Base-by-base conservation (phyloP, 2,888 invertebrate genomes). In the Diploptera punctata region DNA sequence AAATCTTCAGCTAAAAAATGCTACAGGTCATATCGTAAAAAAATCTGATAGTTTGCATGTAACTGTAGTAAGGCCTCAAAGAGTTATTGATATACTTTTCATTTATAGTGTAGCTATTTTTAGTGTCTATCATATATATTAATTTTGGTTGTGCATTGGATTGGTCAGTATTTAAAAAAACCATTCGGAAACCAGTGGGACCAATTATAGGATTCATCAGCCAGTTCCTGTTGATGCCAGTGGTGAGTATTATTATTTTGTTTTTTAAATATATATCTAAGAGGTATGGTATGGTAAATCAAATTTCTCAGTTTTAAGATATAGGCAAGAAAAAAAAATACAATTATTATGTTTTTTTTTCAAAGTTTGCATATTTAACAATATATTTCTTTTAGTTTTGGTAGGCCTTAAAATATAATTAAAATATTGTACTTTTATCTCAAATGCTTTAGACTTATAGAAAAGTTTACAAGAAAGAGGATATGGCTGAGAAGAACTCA, bases 111-210 rank as follows among this genome's bases (percentile, higher is more conserved):
- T 96, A 4, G 91, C 91, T 1, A 83, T 89, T n/a, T 60, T 86
- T 96, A 62, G 91, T 93, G 49, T 91, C 93, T 0, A 84, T 96
- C 65, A 89, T 95, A 77, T 96, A 94, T 80, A 91, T 97, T 70
- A 96, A 96, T 84, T 96, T 96, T 83, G 96, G 97, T 0, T 95
- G 95, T 80, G 94, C 95, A 0, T 86, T 96, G 81, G 92, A 95
- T 80, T 88, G 93, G 88, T 83, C 86, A 0, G 87, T 90, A 0
- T 87, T 95, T 18, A 87, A 87, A 76, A 83, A 85, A 1, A 91
- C 90, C 19, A 76, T 94, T 1, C 88, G 86, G 75, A 87, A 87
- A 74, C 96, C 96, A 0, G 83, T 94, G 18, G 95, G 93, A 0
- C 94, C 94, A 0, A 81, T 84, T 2, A 93, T 95, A 74, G 95